Evolutionary conservation across 2,797 vertebrate genomes (phyloP), one percentile per base, ranked within the genome.

Genomic region (Sus cebifrons): DNA sequence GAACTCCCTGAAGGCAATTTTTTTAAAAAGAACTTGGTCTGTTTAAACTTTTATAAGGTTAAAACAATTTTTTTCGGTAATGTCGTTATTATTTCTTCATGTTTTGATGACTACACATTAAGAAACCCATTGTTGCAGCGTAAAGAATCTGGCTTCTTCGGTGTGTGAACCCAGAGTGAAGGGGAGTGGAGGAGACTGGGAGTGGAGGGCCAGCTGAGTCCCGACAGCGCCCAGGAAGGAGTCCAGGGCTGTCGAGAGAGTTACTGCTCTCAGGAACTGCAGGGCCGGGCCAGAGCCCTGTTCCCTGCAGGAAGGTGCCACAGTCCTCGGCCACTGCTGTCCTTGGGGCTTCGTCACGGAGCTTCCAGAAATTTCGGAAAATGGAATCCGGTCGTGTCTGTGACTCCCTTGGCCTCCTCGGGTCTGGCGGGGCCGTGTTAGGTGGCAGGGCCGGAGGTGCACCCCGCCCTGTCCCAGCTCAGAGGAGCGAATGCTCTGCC

Each of bases 171-270:
- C n/a, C 23, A 74, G 65, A 11, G 12, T 70, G 14, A 25, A 60
- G 32, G 16, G 20, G 32, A 49, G 27, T 14, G 36, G 52, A 60
- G 79, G 58, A 65, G 29, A 14, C 58, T 0, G 70, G 56, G 20
- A 0, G 5, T n/a, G 23, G 0, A 0, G 70, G 36, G 20, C 27
- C 1, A 3, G 11, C 23, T 15, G 36, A 21, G 65, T 25, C 40
- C 6, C 17, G 6, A 58, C 54, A 2, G 27, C 15, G 17, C 58
- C 21, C 36, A 54, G 78, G 60, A 70, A 56, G 54, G 32, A 82
- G 44, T 73, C 23, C 15, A 52, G 40, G 62, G 83, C 52, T 64
- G 5, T 56, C 56, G 75, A 14, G n/a, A 40, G 1, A 68, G 20
- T n/a, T 84, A 29, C 82, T 52, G 23, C n/a, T 36, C 2, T 54